These are phyloP conservation scores for Lepeophtheirus nordmannii DNA, from an alignment of 2,888 invertebrate genomes.

Conservation along the genomic window DNA sequence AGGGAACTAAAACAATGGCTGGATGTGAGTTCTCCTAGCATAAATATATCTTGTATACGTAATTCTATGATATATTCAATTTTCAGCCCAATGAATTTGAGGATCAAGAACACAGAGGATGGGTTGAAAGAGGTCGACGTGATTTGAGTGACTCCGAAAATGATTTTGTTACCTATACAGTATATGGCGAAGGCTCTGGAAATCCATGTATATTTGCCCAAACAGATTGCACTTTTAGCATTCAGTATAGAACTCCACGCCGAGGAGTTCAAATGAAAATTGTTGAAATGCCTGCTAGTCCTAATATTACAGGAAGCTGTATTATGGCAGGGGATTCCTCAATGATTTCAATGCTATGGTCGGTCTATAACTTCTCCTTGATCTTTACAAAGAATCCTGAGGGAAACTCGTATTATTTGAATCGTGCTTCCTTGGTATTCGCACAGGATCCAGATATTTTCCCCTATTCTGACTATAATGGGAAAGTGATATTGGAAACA, in stretches of 20 bases:
- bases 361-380: slow-evolving; percentile 18
- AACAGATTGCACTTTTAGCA: slow-evolving; percentile 7
- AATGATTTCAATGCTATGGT: slow-evolving; percentile 9
- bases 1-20: background rate
- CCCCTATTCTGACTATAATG: background rate
- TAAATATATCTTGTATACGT: too few relatives aligned
- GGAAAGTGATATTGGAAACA: slow-evolving; percentile 6
- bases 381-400: slow-evolving; percentile 21
- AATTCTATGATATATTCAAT: background rate
- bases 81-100: background rate
- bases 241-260: background rate
- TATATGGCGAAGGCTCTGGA: background rate
- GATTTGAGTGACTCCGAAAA: background rate
- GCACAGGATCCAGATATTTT: background rate
- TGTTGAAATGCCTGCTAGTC: slow-evolving; percentile 6
- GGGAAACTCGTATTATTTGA: slow-evolving; percentile 23
- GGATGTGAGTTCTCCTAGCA: background rate
- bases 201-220: slow-evolving; percentile 15
- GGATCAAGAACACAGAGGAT: background rate
- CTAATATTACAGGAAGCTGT: slow-evolving; percentile 15
- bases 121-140: background rate
- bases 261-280: slow-evolving; percentile 2
- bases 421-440: background rate
- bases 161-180: background rate
- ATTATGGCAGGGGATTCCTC: slow-evolving; percentile 7